A percentile compares a stretch with the other conserved stretches of the same genome.
Evolutionary conservation across 2,113 vertebrate genomes (phyloP).

Genomic region (Crotalus horridus): DNA sequence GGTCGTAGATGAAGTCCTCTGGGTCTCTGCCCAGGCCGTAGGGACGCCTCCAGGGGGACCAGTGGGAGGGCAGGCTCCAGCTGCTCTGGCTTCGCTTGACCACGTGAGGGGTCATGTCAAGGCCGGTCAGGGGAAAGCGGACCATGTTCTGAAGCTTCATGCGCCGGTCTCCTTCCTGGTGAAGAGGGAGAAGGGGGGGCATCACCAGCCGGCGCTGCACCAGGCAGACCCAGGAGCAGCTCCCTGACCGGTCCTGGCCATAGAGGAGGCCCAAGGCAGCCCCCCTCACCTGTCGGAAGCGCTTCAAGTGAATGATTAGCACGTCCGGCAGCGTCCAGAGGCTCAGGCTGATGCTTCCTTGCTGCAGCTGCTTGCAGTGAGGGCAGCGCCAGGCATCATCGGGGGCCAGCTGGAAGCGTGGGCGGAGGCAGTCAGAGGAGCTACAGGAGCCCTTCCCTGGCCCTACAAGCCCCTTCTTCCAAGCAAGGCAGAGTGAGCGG

Average conservation of each 20-base stretch:
- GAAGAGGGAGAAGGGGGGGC: not conserved
- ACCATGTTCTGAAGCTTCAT: conserved; percentile 97
- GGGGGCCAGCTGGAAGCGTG: conserved; percentile 83
- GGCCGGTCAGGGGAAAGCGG: conserved; percentile 84
- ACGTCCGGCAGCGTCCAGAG: conserved; percentile 97
- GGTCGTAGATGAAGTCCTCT: conserved; percentile 93
- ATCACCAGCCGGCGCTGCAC: not conserved
- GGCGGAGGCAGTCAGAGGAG: not conserved
- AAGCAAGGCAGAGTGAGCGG: not conserved
- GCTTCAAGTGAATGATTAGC: conserved; percentile 94
- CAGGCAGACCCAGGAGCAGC: not conserved
- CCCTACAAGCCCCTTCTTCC: not conserved
- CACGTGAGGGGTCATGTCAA: conserved; percentile 97
- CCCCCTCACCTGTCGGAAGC: conserved; percentile 89
- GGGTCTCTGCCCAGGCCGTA: conserved; percentile 90
- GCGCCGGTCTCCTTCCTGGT: conserved; percentile 88
- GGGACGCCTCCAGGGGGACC: conserved; percentile 92
- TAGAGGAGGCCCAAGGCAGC: too few relatives aligned
- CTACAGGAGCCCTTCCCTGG: not conserved
- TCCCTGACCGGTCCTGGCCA: too few relatives aligned
- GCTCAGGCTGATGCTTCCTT: conserved; percentile 94
- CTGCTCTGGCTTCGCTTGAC: conserved; percentile 96
- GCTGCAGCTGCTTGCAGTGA: conserved; percentile 97
- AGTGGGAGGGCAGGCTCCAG: conserved; percentile 93
- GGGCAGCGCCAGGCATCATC: conserved; percentile 98